phyloP scores from a whole-genome alignment of 2,113 vertebrate species.

The Andinoacara biseriatus region DNA sequence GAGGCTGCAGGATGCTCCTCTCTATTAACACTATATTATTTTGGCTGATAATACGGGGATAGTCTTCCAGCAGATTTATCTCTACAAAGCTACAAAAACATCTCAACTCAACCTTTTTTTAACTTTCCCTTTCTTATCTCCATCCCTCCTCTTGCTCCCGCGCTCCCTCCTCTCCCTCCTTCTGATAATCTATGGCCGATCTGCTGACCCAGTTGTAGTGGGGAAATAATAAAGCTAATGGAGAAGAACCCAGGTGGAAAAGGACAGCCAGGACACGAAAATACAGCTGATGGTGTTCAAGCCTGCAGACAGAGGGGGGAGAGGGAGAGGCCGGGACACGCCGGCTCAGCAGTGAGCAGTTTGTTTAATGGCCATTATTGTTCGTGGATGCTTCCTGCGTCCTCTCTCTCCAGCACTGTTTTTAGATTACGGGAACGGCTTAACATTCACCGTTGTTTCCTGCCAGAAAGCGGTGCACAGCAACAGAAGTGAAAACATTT shows the following conservation, averaged over 20 bases:
- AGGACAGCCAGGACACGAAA: constrained; percentile 26
- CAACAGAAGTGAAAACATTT: neutral
- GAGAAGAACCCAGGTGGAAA: constrained; percentile 39
- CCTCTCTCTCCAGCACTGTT: neutral
- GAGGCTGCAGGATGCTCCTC: neutral
- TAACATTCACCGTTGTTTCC: neutral
- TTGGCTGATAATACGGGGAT: neutral
- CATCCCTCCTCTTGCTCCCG: neutral
- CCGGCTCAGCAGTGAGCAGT: neutral
- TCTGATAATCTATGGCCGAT: constrained; percentile 35
- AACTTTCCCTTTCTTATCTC: neutral
- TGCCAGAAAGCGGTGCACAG: neutral
- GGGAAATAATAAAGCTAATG: constrained; percentile 63
- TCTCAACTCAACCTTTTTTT: neutral
- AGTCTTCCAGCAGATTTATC: neutral
- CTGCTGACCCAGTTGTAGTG: constrained; percentile 51
- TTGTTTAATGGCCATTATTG: constrained; percentile 50
- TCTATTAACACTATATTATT: neutral
- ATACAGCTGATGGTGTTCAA: neutral
- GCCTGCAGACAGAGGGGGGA: neutral
- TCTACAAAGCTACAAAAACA: neutral
- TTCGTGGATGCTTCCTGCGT: constrained; percentile 27
- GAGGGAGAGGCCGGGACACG: neutral
- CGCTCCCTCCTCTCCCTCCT: neutral
- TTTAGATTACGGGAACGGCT: neutral